Evolutionary conservation across 2,797 vertebrate genomes (phyloP).

Genomic region (Xenops minutus): DNA sequence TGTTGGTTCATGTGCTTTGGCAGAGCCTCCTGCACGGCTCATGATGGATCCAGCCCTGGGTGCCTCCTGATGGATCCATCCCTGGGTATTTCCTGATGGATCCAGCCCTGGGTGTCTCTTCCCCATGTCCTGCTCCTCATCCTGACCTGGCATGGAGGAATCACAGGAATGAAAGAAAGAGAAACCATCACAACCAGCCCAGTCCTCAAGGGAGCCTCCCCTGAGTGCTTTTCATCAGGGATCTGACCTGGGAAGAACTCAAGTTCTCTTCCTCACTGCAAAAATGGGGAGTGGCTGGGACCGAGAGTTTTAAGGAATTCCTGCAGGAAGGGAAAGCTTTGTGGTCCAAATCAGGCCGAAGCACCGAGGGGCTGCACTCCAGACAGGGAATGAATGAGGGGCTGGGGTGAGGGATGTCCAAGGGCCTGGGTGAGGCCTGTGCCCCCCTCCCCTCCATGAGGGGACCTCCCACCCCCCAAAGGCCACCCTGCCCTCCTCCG

Average conservation of each 20-base stretch:
- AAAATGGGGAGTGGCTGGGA: fast-evolving
- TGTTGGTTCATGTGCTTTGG: background rate
- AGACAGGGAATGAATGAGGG: too few relatives aligned
- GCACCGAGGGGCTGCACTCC: too few relatives aligned
- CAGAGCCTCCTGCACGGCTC: background rate
- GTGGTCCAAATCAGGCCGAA: too few relatives aligned
- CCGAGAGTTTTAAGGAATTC: background rate
- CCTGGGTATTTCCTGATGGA: too few relatives aligned
- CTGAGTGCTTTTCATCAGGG: fast-evolving
- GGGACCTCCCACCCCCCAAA: background rate
- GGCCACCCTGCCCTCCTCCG: background rate
- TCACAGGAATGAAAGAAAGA: background rate
- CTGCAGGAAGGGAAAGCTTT: fast-evolving
- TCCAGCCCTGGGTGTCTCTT: background rate
- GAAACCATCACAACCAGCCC: background rate
- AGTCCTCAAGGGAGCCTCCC: background rate
- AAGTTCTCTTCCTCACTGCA: background rate
- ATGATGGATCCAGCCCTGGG: too few relatives aligned
- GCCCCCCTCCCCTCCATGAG: too few relatives aligned
- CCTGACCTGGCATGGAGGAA: background rate
- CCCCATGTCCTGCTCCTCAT: background rate
- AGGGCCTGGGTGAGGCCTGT: background rate
- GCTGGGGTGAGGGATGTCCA: fast-evolving
- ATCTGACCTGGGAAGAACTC: too few relatives aligned
- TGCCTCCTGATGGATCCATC: too few relatives aligned